phyloP scores from a whole-genome alignment of 2,113 vertebrate genomes.

The Machaerirhynchus nigripectus region DNA sequence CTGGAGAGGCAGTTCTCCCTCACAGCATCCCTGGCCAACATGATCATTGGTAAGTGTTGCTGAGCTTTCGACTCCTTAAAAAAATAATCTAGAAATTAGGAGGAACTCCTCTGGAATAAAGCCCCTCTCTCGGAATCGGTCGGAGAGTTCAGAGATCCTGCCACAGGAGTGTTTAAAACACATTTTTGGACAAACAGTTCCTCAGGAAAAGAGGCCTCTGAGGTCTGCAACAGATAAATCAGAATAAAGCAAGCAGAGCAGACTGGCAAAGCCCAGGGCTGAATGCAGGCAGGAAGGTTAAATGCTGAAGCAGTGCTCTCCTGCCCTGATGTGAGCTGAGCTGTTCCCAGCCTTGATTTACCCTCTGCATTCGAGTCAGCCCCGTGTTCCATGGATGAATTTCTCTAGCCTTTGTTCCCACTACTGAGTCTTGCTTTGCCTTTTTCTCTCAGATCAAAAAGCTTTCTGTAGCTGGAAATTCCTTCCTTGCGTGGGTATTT shows the following conservation, averaged over 20 bases:
- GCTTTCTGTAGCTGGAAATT: not conserved
- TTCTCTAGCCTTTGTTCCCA: not conserved
- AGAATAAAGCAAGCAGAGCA: not conserved
- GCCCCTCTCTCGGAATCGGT: too few species aligned
- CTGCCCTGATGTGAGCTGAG: not conserved
- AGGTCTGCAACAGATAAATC: not conserved
- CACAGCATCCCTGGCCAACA: conserved; percentile 80
- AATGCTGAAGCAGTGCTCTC: not conserved
- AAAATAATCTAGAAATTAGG: accelerated
- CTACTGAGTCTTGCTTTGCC: not conserved
- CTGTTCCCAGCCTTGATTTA: not conserved
- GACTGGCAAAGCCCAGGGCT: not conserved
- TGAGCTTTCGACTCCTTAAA: not conserved
- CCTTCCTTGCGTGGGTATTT: not conserved
- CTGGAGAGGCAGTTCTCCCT: conserved; percentile 88
- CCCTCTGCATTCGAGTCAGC: not conserved
- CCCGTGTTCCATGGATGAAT: accelerated
- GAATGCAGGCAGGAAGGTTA: not conserved
- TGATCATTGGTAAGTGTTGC: conserved; percentile 83
- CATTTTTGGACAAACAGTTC: not conserved
- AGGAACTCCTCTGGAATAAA: not conserved
- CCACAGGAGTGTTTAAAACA: not conserved
- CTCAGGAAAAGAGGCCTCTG: not conserved
- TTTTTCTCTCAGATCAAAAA: not conserved
- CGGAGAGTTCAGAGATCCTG: not conserved